Evolutionary conservation across 2,797 vertebrate genomes (phyloP).

Genomic region (Sebastes miniatus): DNA sequence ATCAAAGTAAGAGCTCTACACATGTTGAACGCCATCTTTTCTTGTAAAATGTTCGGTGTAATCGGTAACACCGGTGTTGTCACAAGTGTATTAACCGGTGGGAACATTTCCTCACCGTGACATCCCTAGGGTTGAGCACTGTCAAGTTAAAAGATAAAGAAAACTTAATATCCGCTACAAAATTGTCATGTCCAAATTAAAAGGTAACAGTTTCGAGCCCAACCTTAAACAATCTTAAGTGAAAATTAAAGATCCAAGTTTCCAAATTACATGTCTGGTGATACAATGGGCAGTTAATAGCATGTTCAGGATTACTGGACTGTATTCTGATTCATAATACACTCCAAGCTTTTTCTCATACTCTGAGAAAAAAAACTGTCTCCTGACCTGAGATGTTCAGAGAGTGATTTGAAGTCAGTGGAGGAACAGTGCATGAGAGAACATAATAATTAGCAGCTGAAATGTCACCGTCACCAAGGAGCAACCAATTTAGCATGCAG

Average conservation of each 20-base stretch:
- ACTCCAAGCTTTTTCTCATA: conserved; percentile 21
- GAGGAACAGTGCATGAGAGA: conserved; percentile 63
- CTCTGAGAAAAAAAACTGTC: conserved; percentile 32
- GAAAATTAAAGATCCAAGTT: conserved; percentile 54
- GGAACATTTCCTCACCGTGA: too few species aligned
- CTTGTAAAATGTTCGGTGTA: too few species aligned
- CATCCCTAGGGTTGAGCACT: not conserved
- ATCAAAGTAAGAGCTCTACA: too few species aligned
- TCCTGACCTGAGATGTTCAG: conserved; percentile 64
- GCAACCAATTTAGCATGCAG: conserved; percentile 60
- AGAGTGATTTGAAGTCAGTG: conserved; percentile 51
- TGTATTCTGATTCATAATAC: conserved; percentile 59
- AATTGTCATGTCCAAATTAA: conserved; percentile 58
- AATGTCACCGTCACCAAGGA: conserved; percentile 68
- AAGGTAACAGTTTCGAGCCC: conserved; percentile 40
- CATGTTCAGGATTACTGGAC: conserved; percentile 55
- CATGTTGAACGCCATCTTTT: too few species aligned
- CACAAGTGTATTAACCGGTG: too few species aligned
- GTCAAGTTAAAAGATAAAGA: conserved; percentile 58
- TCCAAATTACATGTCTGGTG: conserved; percentile 50
- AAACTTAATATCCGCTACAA: conserved; percentile 57
- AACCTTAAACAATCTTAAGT: conserved; percentile 38
- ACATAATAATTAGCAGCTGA: conserved; percentile 75
- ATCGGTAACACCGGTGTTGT: too few species aligned
- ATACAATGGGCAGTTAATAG: conserved; percentile 64